A percentile compares a stretch with the other conserved stretches of the same genome.
Conservation (phyloP, 2,113 vertebrate genomes). For the Grallaria varia region DNA sequence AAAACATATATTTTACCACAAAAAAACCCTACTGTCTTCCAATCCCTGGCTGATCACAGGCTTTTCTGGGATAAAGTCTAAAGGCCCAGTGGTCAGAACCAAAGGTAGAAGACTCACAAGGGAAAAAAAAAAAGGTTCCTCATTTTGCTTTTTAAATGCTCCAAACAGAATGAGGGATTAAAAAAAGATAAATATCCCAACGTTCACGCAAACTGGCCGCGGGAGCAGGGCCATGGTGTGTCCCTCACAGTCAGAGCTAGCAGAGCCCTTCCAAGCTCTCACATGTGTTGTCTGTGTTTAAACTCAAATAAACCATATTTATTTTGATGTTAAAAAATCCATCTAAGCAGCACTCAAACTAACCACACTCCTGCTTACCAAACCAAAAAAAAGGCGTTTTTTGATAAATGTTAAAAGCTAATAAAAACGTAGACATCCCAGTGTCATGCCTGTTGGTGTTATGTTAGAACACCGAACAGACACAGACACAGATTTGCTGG, state of each 20-base stretch:
- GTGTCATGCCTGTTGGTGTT: background rate
- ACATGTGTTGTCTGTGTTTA: background rate
- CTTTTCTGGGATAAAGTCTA: background rate
- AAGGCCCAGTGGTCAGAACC: background rate
- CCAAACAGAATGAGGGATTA: background rate
- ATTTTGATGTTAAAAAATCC: background rate
- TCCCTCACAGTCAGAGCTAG: background rate
- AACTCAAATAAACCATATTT: background rate
- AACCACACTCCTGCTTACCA: slow-evolving; percentile 11
- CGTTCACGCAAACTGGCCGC: accelerated
- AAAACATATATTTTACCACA: background rate
- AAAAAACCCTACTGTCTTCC: background rate
- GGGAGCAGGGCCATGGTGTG: accelerated
- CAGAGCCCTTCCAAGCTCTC: background rate
- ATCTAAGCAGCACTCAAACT: background rate
- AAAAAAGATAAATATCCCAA: background rate
- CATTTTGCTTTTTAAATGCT: background rate
- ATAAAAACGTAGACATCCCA: background rate
- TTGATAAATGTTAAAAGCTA: background rate
- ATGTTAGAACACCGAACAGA: background rate
- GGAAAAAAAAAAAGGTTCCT: background rate
- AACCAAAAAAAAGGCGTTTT: background rate
- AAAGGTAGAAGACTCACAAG: background rate
- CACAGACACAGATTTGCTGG: background rate
- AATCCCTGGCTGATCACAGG: background rate